Conservation (phyloP, 2,797 vertebrate genomes). For the Cynopterus sphinx region DNA sequence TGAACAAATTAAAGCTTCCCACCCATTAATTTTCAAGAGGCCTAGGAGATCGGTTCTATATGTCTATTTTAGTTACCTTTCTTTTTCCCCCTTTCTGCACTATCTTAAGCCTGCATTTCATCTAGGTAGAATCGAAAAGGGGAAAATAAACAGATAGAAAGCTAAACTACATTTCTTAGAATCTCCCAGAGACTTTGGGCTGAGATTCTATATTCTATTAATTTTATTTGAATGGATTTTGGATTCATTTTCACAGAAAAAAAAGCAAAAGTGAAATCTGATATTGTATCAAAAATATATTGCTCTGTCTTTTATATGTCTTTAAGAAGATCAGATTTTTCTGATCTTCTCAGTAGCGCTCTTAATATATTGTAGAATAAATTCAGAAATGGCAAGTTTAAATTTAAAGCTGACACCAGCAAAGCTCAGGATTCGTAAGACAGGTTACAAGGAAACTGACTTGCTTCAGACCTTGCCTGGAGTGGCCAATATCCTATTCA, state of each 20-base stretch:
- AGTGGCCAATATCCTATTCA: background rate
- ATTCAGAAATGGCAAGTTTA: conserved; percentile 62
- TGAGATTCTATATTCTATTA: background rate
- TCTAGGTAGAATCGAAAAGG: background rate
- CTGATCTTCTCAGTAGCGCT: conserved; percentile 36
- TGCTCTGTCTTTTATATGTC: background rate
- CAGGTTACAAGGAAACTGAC: background rate
- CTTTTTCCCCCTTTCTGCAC: background rate
- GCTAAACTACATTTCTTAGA: background rate
- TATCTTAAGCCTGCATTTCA: background rate
- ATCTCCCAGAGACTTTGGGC: background rate
- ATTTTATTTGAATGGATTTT: conserved; percentile 28
- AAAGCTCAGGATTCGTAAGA: conserved; percentile 48
- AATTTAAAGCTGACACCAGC: conserved; percentile 15
- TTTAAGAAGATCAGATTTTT: conserved; percentile 46
- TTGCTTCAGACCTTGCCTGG: background rate
- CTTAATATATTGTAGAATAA: conserved; percentile 58
- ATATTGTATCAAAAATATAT: background rate
- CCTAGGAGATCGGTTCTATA: background rate
- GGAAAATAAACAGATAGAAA: background rate
- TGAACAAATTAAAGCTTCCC: background rate
- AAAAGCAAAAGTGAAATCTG: background rate
- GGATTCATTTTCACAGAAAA: conserved; percentile 15
- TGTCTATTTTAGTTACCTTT: background rate
- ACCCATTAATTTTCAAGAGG: background rate